Evolutionary conservation across 1,140 invertebrate species (phyloP), one percentile per base, ranked within the genome.

Genomic region (Aplysia californica): DNA sequence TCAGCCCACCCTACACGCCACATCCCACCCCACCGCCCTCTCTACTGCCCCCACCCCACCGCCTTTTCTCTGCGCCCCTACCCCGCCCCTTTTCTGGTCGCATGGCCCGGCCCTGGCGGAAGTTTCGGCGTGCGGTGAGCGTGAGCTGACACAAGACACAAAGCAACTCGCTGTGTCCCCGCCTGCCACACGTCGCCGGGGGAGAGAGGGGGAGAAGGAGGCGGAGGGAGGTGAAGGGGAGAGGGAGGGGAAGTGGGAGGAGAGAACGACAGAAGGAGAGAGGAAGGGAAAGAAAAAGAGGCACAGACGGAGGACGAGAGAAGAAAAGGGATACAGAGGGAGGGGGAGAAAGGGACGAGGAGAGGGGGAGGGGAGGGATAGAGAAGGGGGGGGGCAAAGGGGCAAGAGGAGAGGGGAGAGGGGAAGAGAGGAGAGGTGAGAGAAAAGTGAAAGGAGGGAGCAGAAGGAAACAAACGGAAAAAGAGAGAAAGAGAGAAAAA

Each of bases 341-440:
- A 35, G 55, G 35, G 33, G 58, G 21, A 20, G 55, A 59, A n/a
- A 15, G 29, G 58, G 55, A 26, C 20, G 58, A 6, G 23, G 55
- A 59, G n/a, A 15, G 29, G 58, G 2, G 35, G 33, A 59, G 6
- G 33, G 33, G 50, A 10, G 29, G 56, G 15, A 2, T 29, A 21
- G 33, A 29, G 33, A 33, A 33, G 35, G 18, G 36, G 35, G 36
- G 20, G 18, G 65, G 10, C 65, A 31, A 36, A 65, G 18, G 3
- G 31, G 35, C 44, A n/a, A n/a, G 29, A 83, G 68, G 59, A 82
- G 80, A 66, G 89, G 83, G 76, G 87, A 90, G 41, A 85, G 79
- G 20, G 89, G 87, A 77, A 85, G 77, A 75, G 23, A 44, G 23
- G 36, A 39, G 41, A 41, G 36, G 23, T n/a, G 23, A 23, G 23